Evolutionary conservation across 2,888 invertebrate species (phyloP).

Genomic region (Trachelus tabidus): DNA sequence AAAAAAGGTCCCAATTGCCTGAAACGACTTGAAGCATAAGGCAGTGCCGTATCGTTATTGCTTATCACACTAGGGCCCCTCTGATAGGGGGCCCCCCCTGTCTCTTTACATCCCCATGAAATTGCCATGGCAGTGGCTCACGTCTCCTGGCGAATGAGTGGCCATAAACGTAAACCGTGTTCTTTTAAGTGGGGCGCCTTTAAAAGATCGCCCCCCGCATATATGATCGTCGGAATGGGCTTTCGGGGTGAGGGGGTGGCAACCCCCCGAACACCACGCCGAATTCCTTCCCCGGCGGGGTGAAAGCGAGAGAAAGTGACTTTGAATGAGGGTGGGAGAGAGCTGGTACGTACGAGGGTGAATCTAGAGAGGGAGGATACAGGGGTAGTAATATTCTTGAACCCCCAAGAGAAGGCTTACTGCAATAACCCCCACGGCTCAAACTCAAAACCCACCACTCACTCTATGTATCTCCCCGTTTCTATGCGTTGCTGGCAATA

Average conservation of each 20-base stretch:
- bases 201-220: slow-evolving; percentile 61
- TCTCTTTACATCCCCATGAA: neutral
- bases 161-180: slow-evolving; percentile 66
- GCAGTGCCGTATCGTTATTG: slow-evolving; percentile 45
- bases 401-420: slow-evolving; percentile 66
- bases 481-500: slow-evolving; percentile 50
- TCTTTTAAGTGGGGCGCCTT: slow-evolving; percentile 65
- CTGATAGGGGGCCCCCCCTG: slow-evolving; percentile 14
- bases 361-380: slow-evolving; percentile 42
- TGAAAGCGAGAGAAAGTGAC: slow-evolving; percentile 35
- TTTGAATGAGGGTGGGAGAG: slow-evolving; percentile 29
- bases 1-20: slow-evolving; percentile 32
- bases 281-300: slow-evolving; percentile 21
- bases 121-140: slow-evolving; percentile 7
- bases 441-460: slow-evolving; percentile 54
- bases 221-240: slow-evolving; percentile 53
- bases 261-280: neutral
- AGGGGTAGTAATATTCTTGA: slow-evolving; percentile 63
- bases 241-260: neutral
- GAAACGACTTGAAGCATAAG: slow-evolving; percentile 41
- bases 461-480: slow-evolving; percentile 28
- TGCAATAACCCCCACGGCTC: slow-evolving; percentile 65
- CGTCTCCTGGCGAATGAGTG: slow-evolving; percentile 53
- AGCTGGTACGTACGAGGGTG: slow-evolving; percentile 18
- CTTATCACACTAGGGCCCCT: slow-evolving; percentile 52